Percentiles rank a stretch among this genome's conserved stretches.
Evolutionary conservation across 2,888 invertebrate genomes (phyloP).

Genomic region (Hesperia comma): DNA sequence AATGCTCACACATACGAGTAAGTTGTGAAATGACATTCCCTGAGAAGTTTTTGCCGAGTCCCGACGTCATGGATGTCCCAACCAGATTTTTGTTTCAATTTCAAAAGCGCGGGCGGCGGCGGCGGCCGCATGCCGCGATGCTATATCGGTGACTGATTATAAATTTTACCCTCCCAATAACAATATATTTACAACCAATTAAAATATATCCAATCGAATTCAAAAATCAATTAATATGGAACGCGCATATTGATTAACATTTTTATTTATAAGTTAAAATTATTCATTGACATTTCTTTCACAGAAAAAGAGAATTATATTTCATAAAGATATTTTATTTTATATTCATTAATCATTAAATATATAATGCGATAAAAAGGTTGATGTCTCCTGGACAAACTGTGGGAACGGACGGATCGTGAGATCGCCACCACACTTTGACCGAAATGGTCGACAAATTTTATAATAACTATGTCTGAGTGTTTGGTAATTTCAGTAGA

Average conservation of each 20-base stretch:
- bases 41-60: not conserved
- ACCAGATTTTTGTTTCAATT: not conserved
- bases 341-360: no score
- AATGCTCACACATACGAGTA: not conserved
- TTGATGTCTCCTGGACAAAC: not conserved
- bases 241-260: no score
- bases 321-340: no score
- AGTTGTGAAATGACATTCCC: slow-evolving; percentile 2
- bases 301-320: no score
- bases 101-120: not conserved
- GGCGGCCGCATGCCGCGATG: not conserved
- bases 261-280: no score
- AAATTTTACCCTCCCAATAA: not conserved
- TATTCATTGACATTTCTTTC: no score
- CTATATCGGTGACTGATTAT: not conserved
- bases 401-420: slow-evolving; percentile 31
- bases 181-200: not conserved
- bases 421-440: slow-evolving; percentile 25
- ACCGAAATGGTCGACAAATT: slow-evolving; percentile 15
- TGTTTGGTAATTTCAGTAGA: slow-evolving; percentile 18
- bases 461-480: slow-evolving; percentile 16
- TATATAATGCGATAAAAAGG: not conserved
- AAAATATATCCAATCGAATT: not conserved
- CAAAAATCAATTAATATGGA: not conserved
- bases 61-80: not conserved